phyloP scores from a whole-genome alignment of 2,797 vertebrate species.

The Micropoecilia bifurca region DNA sequence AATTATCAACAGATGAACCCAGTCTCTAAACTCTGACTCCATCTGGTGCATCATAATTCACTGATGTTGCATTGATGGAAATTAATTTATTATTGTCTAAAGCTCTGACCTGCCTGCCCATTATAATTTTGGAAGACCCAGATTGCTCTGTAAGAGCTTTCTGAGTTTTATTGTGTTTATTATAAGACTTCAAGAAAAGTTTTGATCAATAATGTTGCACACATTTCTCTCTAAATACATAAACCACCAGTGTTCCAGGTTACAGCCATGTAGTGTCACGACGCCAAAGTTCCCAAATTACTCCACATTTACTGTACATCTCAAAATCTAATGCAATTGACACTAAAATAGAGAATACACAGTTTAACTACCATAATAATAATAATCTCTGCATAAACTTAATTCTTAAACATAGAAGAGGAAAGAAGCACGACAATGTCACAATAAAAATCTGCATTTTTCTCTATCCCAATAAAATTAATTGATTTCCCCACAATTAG shows the following conservation, averaged over 20 bases:
- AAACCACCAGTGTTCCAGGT: background rate
- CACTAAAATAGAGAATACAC: too few relatives aligned
- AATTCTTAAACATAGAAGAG: background rate
- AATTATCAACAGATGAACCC: constrained; percentile 1
- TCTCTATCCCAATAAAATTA: background rate
- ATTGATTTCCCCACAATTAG: background rate
- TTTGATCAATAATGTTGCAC: background rate
- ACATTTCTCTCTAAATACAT: background rate
- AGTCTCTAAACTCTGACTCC: background rate
- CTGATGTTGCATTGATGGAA: background rate
- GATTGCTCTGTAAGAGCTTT: background rate
- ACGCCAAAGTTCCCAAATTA: background rate
- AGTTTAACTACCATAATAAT: background rate
- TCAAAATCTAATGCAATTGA: background rate
- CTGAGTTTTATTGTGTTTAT: background rate
- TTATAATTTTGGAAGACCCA: background rate
- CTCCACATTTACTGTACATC: background rate
- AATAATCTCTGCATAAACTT: background rate
- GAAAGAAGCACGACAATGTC: background rate
- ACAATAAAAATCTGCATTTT: background rate
- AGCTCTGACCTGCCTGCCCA: background rate
- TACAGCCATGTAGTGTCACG: background rate
- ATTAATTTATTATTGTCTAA: background rate
- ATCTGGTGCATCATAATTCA: background rate
- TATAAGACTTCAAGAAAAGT: background rate